Evolutionary conservation across 1,140 invertebrate species (phyloP), one percentile per base, ranked within the genome.

Genomic region (Rhynchophorus ferrugineus): DNA sequence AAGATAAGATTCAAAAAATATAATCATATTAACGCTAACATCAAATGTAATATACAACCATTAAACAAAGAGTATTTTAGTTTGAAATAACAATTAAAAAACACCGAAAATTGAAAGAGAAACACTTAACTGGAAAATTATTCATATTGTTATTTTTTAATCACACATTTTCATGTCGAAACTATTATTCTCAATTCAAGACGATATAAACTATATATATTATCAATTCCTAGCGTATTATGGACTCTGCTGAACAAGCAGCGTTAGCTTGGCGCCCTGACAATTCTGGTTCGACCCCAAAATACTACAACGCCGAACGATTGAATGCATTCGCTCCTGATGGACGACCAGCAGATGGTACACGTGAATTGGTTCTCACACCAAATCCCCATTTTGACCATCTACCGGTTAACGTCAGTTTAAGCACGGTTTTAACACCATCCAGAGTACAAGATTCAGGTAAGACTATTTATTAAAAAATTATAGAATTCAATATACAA

Each of bases 351-450:
- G 75, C 75, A 9, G 75, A 81, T 13, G 78, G 79, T 18, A 76
- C 82, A 2, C 73, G 81, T n/a, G 79, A 84, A 53, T 76, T 85
- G 60, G 72, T 79, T 21, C 75, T 87, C 33, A 75, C 76, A 22
- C 78, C 79, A 36, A 85, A 84, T 73, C 73, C 83, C 44, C 85
- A 88, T 63, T 90, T 89, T 64, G 87, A 89, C 65, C 83, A 87
- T 61, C 77, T 87, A 54, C 80, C 82, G 29, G 88, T 95, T 42
- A 95, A 95, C 71, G 78, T 84, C 45, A 89, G 80, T 64, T 74
- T 85, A 56, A 95, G 91, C 68, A 85, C 91, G 17, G 85, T 97
- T 55, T 81, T 97, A 57, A 82, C 95, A 62, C 92, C 94, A 8
- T 81, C 56, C n/a, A 54, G 59, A 37, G 49, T 68, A 42, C 19